Conservation (phyloP, 2,113 vertebrate genomes). For the Nestor notabilis region DNA sequence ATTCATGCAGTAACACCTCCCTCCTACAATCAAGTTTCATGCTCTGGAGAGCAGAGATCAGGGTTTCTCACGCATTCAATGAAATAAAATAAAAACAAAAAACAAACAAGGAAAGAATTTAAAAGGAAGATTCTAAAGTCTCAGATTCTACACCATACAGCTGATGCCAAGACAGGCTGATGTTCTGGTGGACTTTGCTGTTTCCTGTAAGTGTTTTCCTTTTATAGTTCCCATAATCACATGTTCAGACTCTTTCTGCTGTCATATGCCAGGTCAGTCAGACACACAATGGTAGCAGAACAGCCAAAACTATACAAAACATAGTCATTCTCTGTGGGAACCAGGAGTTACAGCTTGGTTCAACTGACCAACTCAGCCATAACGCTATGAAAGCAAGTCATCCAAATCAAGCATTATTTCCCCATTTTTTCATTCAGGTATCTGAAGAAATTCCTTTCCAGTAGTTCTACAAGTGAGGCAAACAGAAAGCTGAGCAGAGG, state of each 20-base stretch:
- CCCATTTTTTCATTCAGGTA: background rate
- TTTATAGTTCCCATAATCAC: background rate
- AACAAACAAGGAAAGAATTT: background rate
- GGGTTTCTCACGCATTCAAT: background rate
- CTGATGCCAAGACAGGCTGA: background rate
- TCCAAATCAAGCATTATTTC: background rate
- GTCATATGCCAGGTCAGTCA: background rate
- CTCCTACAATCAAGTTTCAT: slow-evolving; percentile 26
- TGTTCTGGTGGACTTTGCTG: background rate
- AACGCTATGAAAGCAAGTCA: background rate
- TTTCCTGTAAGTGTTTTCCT: background rate
- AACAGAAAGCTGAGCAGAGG: background rate
- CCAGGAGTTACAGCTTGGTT: background rate
- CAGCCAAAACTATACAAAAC: background rate
- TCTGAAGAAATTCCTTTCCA: background rate
- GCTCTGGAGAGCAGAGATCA: slow-evolving; percentile 5
- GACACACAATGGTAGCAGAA: background rate
- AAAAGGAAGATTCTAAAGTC: background rate
- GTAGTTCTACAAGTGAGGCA: background rate
- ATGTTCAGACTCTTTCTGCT: background rate
- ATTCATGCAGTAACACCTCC: slow-evolving; percentile 29
- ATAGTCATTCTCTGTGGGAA: background rate
- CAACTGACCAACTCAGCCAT: background rate
- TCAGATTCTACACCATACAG: background rate
- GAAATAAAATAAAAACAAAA: background rate